phyloP scores from a whole-genome alignment of 1,140 invertebrate genomes.

The Drosophila oshimai region DNA sequence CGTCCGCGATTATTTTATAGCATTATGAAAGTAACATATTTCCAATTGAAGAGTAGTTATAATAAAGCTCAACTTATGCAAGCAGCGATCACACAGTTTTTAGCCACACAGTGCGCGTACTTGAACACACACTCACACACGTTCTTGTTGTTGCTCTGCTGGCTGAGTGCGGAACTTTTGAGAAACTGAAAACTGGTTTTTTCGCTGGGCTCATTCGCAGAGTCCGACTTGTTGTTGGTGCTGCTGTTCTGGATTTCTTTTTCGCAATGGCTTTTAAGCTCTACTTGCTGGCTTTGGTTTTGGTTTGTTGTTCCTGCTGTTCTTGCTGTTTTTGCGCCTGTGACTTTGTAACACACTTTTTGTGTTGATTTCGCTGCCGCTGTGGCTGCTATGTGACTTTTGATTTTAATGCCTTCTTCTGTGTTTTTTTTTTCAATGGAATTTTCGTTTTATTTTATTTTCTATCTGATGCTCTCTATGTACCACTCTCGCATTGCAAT shows the following conservation, averaged over 20 bases:
- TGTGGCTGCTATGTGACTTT: slow-evolving; percentile 57
- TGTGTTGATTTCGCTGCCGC: slow-evolving; percentile 58
- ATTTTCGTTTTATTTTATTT: slow-evolving; percentile 39
- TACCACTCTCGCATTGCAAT: not conserved
- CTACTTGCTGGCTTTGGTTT: slow-evolving; percentile 71
- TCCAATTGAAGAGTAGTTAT: too few species aligned
- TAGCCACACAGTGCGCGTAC: slow-evolving; percentile 42
- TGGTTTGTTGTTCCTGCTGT: slow-evolving; percentile 25
- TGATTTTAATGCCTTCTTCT: slow-evolving; percentile 62
- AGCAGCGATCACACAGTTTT: not conserved
- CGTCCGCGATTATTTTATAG: too few species aligned
- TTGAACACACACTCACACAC: slow-evolving; percentile 26
- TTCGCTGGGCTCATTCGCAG: slow-evolving; percentile 52
- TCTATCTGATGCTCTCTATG: not conserved
- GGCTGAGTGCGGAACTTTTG: slow-evolving; percentile 70
- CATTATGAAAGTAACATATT: too few species aligned
- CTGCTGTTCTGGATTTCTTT: slow-evolving; percentile 68
- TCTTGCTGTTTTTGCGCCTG: slow-evolving; percentile 53
- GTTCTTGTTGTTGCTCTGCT: slow-evolving; percentile 18
- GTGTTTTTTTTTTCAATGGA: slow-evolving; percentile 56
- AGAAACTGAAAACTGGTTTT: slow-evolving; percentile 67
- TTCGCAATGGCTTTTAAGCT: slow-evolving; percentile 65
- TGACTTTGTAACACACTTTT: slow-evolving; percentile 80
- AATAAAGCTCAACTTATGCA: too few species aligned
- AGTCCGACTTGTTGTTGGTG: slow-evolving; percentile 49